Evolutionary conservation across 2,888 invertebrate species (phyloP), one percentile per base, ranked within the genome.

Genomic region (Eutolmus rufibarbis): DNA sequence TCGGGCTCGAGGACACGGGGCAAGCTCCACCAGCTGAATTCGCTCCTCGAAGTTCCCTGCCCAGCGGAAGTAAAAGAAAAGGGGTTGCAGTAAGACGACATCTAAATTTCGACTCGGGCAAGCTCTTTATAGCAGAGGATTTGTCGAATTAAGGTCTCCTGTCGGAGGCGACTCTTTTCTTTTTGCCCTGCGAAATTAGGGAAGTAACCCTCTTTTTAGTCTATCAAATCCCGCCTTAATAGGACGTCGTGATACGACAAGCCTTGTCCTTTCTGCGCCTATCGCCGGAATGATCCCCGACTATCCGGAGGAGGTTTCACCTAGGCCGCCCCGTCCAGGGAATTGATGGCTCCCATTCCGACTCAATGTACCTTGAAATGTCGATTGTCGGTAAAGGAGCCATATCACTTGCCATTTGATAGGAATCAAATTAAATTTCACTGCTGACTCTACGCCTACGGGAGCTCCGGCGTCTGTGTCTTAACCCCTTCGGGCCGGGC

Each of bases 381-480:
- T 86, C 56, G 77, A 86, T 86, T 86, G 86, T 76, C 78, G 57
- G 37, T 86, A 56, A 77, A 77, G 19, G 77, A 86, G 43, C 85
- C 74, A 74, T 85, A 74, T 85, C 85, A 85, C 85, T 74, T 85
- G 74, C 74, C 85, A 28, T 85, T 85, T 46, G 84, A 84, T 85
- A 85, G 85, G 85, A 85, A 85, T 85, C 85, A 85, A 85, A 85
- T 85, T 85, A 85, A 85, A 85, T 85, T 85, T 85, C 85, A 85
- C 74, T 85, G 85, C 85, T 46, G 74, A 74, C 85, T 74, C 34
- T 51, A 82, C 57, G 79, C 82, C 37, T 85, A 74, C 43, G 74
- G 46, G 9, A 43, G 9, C 16, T 43, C 43, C 28, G 19, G 85
- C 85, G 28, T 37, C 46, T 46, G 31, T 85, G 85, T 85, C 85